Evolutionary conservation across 2,797 vertebrate species (phyloP).

Genomic region (Pristis pectinata): DNA sequence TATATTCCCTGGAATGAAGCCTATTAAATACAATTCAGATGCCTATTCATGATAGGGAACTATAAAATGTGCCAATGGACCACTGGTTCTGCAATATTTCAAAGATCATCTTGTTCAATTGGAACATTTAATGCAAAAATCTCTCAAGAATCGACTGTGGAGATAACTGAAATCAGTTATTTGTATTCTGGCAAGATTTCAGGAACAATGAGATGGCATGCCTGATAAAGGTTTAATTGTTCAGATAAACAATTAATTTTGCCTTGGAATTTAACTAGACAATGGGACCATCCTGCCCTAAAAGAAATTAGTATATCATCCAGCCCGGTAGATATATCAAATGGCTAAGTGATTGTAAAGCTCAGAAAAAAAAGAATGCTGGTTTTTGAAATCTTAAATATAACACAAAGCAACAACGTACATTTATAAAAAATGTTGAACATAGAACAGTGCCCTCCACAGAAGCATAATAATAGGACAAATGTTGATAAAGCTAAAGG

Average conservation of each 20-base stretch:
- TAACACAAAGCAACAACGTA: neutral
- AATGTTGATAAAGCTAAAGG: neutral
- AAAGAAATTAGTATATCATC: neutral
- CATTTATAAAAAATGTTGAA: neutral
- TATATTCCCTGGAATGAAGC: neutral
- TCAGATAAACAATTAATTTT: neutral
- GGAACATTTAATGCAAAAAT: constrained; percentile 1
- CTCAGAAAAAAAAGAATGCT: neutral
- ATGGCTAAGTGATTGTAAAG: neutral
- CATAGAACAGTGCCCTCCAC: neutral
- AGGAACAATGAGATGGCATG: neutral
- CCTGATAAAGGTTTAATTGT: neutral
- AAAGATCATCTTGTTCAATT: constrained; percentile 13
- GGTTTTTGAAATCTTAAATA: neutral
- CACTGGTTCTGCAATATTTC: neutral
- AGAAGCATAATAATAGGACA: neutral
- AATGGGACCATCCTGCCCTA: neutral
- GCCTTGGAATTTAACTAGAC: neutral
- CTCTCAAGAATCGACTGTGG: constrained; percentile 15
- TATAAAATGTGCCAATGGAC: constrained; percentile 3
- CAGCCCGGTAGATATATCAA: neutral
- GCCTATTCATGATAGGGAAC: neutral
- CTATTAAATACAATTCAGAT: neutral
- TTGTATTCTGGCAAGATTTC: neutral
- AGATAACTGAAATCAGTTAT: neutral